Evolutionary conservation across 2,888 invertebrate species (phyloP), one percentile per base, ranked within the genome.

Genomic region (Caenorhabditis sinica): DNA sequence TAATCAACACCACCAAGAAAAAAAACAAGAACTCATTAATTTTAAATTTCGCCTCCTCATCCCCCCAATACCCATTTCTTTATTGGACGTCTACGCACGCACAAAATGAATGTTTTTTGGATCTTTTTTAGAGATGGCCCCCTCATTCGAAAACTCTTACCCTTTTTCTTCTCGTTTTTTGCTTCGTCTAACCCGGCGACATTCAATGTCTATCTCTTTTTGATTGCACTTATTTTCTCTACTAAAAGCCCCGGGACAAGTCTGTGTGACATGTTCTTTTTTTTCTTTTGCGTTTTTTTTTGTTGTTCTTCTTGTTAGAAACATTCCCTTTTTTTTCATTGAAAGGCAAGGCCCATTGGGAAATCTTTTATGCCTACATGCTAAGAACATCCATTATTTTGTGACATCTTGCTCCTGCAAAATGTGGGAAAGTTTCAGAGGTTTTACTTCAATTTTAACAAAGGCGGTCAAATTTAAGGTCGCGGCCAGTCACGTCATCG

Each of bases 241-340:
- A 25, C 25, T 53, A 11, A 53, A 25, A 25, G 53, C 53, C 9
- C 11, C 8, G 15, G 49, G 13, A 30, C 66, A 66, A 33, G 3
- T 58, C 17, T 58, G 30, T 30, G 58, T 58, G 30, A 58, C 30
- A 69, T 69, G 69, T 49, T 49, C 63, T 74, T 60, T 61, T 61
- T 28, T 73, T 49, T 63, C 20, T 36, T 1, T 53, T 53, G 15
- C 53, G 20, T 25, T 69, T 69, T 69, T 51, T 56, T 33, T 28
- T 6, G 28, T 6, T 36, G 33, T 36, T 36, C 9, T 15, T 45
- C 15, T 15, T 45, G 45, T 45, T 45, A 15, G n/a, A 45, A 45
- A 45, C n/a, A 45, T 45, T 36, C 33, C 33, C 9, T 36, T 36
- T 45, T 45, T 45, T 8, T 45, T n/a, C 15, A 17, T 45, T 17